These are phyloP conservation scores for Paguma larvata DNA, from an alignment of 2,797 vertebrate genomes.

Conservation along the genomic window DNA sequence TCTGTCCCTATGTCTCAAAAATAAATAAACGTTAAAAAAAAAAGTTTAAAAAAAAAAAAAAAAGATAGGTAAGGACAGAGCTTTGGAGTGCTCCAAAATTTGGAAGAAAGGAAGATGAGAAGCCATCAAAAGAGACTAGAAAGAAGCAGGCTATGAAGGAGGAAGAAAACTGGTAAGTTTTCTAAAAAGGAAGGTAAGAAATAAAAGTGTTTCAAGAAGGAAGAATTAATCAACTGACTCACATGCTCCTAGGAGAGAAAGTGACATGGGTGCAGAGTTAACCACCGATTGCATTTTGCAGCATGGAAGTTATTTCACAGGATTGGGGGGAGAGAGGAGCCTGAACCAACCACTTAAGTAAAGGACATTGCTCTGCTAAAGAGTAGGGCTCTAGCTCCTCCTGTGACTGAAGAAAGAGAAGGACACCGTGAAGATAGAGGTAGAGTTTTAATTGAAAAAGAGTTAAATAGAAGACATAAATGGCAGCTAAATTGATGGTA, in stretches of 20 bases:
- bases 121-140: background rate
- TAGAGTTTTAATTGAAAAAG: background rate
- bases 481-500: background rate
- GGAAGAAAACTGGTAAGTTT: background rate
- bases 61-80: background rate
- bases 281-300: background rate
- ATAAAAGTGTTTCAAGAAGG: background rate
- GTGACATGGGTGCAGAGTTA: background rate
- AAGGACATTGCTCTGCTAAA: background rate
- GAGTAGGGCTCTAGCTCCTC: background rate
- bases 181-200: background rate
- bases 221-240: background rate
- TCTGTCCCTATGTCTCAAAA: too few relatives aligned
- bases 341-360: background rate
- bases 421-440: background rate
- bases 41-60: background rate
- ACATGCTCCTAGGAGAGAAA: background rate
- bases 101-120: conserved; percentile 20
- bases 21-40: too few relatives aligned
- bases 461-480: background rate
- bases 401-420: background rate
- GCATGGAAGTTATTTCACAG: background rate
- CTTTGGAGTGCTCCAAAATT: background rate
- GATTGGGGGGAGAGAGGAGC: rapidly evolving
- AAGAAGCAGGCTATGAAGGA: background rate